Evolutionary conservation across 2,113 vertebrate genomes (phyloP).

Genomic region (Siniperca knerii): DNA sequence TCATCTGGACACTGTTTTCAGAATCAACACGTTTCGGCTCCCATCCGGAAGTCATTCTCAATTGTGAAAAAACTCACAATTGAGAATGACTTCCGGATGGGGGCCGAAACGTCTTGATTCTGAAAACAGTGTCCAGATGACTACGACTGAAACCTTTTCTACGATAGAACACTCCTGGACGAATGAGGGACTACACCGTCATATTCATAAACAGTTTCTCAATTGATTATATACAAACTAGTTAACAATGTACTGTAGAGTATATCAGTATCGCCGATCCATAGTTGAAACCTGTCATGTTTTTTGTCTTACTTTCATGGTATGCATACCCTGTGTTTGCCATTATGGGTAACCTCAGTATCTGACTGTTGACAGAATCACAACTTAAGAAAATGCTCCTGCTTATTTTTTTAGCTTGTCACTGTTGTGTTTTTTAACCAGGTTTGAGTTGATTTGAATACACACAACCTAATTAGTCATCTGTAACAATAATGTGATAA

Average conservation of each 20-base stretch:
- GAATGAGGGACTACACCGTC: no score
- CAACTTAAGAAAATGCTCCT: neutral
- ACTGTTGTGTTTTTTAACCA: neutral
- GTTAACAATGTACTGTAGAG: neutral
- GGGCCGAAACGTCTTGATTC: no score
- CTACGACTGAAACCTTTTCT: no score
- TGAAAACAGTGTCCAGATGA: no score
- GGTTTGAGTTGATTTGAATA: constrained; percentile 1
- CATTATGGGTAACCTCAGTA: neutral
- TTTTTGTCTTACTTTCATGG: neutral
- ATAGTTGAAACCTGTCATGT: neutral
- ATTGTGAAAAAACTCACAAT: no score
- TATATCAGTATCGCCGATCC: neutral
- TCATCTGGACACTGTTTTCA: no score
- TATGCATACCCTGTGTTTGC: neutral
- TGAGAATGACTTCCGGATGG: no score
- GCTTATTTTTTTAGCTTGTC: neutral
- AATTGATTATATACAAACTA: neutral
- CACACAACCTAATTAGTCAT: neutral
- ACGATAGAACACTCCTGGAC: no score
- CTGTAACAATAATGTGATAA: constrained; percentile 14
- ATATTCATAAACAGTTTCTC: neutral
- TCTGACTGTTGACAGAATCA: neutral
- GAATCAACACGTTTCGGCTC: no score
- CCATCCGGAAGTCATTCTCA: no score